phyloP scores from a whole-genome alignment of 1,140 invertebrate genomes.

The Latrodectus geometricus region DNA sequence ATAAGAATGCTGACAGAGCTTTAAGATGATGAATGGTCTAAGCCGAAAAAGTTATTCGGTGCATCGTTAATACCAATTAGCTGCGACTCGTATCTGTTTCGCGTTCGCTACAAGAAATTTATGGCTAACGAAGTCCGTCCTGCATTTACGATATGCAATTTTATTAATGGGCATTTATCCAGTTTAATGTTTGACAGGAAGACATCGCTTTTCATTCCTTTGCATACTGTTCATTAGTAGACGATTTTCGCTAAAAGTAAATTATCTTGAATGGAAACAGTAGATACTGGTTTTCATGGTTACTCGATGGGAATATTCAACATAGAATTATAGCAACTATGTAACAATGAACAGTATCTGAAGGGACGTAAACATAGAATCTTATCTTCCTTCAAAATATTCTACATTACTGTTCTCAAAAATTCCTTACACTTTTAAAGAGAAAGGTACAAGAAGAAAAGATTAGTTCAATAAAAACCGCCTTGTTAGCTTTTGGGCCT shows the following conservation, averaged over 20 bases:
- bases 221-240: neutral
- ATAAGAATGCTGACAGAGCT: conserved; percentile 25
- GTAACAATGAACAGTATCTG: too few relatives aligned
- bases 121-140: neutral
- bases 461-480: too few relatives aligned
- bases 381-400: too few relatives aligned
- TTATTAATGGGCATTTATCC: conserved; percentile 19
- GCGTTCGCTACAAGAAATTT: conserved; percentile 8
- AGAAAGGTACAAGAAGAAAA: too few relatives aligned
- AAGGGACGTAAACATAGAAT: too few relatives aligned
- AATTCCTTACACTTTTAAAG: too few relatives aligned
- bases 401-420: too few relatives aligned
- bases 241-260: neutral
- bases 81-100: conserved; percentile 27
- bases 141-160: conserved; percentile 18
- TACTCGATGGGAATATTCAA: too few relatives aligned
- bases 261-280: neutral
- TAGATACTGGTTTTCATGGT: too few relatives aligned
- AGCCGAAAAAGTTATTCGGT: conserved; percentile 21
- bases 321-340: too few relatives aligned
- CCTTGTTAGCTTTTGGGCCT: too few relatives aligned
- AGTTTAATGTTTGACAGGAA: conserved; percentile 8
- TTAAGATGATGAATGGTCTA: conserved; percentile 18
- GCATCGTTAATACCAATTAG: conserved; percentile 33
- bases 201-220: conserved; percentile 14